Percentiles rank a stretch among this genome's conserved stretches.
Evolutionary conservation across 2,113 vertebrate species (phyloP).

Genomic region (Murina feae): DNA sequence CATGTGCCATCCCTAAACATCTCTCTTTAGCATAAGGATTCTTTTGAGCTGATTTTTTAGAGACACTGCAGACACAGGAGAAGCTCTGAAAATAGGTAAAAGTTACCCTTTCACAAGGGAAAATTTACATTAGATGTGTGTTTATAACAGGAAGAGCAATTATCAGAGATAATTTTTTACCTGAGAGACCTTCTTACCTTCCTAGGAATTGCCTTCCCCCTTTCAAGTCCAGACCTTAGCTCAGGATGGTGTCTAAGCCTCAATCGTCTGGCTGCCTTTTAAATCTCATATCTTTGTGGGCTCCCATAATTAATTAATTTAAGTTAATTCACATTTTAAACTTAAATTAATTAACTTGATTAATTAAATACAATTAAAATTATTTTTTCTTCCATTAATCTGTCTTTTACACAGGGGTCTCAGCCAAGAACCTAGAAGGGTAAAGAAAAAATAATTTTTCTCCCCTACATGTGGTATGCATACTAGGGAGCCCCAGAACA

Average conservation of each 20-base stretch:
- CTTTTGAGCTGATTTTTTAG: not conserved
- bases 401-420: not conserved
- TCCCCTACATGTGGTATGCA: not conserved
- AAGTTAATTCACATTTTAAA: not conserved
- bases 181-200: not conserved
- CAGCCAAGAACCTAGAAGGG: not conserved
- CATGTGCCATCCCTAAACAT: not conserved
- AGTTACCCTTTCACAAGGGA: not conserved
- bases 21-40: not conserved
- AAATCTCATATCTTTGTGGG: not conserved
- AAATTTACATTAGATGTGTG: not conserved
- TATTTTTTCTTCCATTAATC: not conserved
- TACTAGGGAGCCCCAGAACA: not conserved
- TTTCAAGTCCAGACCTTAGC: not conserved
- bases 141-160: not conserved
- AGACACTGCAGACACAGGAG: not conserved
- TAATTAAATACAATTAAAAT: not conserved
- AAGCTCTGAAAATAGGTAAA: not conserved
- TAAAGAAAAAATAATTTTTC: not conserved
- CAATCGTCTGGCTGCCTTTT: not conserved
- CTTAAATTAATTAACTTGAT: not conserved
- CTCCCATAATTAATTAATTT: not conserved
- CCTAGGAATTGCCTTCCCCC: too few relatives aligned
- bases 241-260: not conserved
- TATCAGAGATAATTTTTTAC: not conserved